phyloP scores from a whole-genome alignment of 2,113 vertebrate genomes.

The Microtus oregoni region DNA sequence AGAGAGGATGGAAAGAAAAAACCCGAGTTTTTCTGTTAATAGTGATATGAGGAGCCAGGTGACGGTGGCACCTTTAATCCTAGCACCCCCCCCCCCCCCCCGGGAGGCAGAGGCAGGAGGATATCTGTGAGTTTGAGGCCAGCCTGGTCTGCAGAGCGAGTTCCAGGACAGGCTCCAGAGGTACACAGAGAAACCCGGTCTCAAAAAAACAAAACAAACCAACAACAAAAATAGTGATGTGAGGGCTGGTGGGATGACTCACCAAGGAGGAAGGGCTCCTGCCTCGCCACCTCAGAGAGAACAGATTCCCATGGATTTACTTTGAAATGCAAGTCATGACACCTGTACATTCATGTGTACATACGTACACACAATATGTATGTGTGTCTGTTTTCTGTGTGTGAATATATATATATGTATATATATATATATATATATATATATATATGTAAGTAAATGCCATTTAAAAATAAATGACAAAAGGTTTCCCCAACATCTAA shows the following conservation, averaged over 20 bases:
- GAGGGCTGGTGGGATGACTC: not conserved
- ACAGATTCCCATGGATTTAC: not conserved
- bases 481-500: not conserved
- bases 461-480: not conserved
- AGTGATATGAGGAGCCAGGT: not conserved
- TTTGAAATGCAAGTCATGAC: not conserved
- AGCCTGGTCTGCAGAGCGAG: too few species aligned
- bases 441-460: not conserved
- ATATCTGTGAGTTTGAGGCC: too few species aligned
- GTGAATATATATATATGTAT: accelerated
- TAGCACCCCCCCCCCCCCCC: too few species aligned
- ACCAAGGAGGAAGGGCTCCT: too few species aligned
- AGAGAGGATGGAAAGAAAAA: not conserved
- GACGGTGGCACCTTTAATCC: too few species aligned
- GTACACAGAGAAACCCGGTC: too few species aligned
- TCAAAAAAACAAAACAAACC: too few species aligned
- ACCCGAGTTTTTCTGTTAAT: not conserved
- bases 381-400: not conserved
- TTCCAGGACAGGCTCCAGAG: too few species aligned
- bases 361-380: not conserved
- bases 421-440: too few species aligned
- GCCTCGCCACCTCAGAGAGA: not conserved
- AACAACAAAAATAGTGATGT: not conserved
- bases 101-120: too few species aligned
- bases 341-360: not conserved